Conservation (phyloP, 92 coral and sea anemone genomes). For the Virgularia gustaviana region DNA sequence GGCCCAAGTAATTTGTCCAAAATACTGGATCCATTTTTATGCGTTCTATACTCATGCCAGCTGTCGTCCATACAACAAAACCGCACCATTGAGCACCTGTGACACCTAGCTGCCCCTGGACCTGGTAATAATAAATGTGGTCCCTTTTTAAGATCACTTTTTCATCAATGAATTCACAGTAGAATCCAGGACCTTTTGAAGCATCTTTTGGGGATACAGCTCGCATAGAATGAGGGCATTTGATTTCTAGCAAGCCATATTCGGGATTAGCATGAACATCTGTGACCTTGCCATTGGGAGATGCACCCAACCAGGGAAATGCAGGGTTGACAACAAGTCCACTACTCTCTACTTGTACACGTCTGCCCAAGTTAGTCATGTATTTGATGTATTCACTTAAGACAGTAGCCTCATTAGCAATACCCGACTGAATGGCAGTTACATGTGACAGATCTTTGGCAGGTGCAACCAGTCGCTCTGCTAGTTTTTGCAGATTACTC, state of each 20-base stretch:
- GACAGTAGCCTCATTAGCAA: conserved; percentile 47
- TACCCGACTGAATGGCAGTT: conserved; percentile 42
- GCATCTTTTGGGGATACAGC: conserved; percentile 52
- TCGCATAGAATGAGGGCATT: conserved; percentile 48
- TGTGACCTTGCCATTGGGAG: conserved; percentile 57
- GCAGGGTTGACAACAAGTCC: conserved; percentile 47
- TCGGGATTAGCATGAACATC: conserved; percentile 25
- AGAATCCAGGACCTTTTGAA: conserved; percentile 49
- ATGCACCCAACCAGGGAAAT: conserved; percentile 54
- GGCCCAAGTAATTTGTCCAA: too few relatives aligned
- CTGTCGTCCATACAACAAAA: conserved; percentile 27
- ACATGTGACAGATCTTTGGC: conserved; percentile 54
- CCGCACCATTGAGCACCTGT: conserved; percentile 59
- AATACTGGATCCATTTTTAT: conserved; percentile 45
- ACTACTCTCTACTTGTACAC: conserved; percentile 45
- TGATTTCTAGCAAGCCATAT: conserved; percentile 53
- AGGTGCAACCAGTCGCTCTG: conserved; percentile 11
- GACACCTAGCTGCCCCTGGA: conserved; percentile 60
- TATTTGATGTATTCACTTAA: conserved; percentile 50
- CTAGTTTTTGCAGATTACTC: background rate
- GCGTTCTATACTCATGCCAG: conserved; percentile 48
- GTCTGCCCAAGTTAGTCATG: conserved; percentile 45
- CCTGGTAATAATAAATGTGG: conserved; percentile 50
- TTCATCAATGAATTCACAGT: conserved; percentile 50
- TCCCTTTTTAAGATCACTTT: conserved; percentile 36